Conservation (phyloP, 1,140 invertebrate genomes). For the Zeugodacus cucurbitae region DNA sequence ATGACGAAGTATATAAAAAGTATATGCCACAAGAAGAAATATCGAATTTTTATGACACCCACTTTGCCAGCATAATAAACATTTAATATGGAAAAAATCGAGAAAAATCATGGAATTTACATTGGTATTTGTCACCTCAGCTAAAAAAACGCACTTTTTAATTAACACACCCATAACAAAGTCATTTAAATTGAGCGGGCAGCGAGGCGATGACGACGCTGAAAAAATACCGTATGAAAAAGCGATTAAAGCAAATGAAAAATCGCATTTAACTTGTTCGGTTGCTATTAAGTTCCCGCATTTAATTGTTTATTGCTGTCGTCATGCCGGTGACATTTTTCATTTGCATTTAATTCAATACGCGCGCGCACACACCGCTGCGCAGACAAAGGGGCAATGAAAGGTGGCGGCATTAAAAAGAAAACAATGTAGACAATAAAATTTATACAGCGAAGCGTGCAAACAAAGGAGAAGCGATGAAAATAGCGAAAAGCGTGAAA, state of each 20-base stretch:
- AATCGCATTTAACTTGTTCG: neutral
- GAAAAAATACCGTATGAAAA: neutral
- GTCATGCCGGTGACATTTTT: constrained; percentile 10
- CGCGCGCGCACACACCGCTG: no score
- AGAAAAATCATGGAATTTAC: no score
- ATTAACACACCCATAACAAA: no score
- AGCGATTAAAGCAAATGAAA: neutral
- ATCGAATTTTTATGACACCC: no score
- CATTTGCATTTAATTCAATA: constrained; percentile 16
- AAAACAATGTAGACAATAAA: neutral
- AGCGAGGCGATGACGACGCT: no score
- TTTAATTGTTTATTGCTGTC: constrained; percentile 13
- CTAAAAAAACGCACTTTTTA: no score
- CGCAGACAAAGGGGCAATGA: neutral
- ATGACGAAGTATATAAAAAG: no score
- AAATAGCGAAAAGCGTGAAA: neutral
- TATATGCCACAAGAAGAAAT: no score
- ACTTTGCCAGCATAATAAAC: no score
- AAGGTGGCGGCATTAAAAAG: neutral
- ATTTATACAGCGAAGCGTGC: neutral
- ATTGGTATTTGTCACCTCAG: no score
- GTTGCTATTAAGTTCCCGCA: neutral
- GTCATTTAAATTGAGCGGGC: no score
- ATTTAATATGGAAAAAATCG: no score
- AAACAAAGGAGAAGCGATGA: neutral